A percentile compares a stretch with the other conserved stretches of the same genome.
These are phyloP conservation scores for Doryteuthis pealeii DNA, from an alignment of 1,140 invertebrate species.

Conservation along the genomic window DNA sequence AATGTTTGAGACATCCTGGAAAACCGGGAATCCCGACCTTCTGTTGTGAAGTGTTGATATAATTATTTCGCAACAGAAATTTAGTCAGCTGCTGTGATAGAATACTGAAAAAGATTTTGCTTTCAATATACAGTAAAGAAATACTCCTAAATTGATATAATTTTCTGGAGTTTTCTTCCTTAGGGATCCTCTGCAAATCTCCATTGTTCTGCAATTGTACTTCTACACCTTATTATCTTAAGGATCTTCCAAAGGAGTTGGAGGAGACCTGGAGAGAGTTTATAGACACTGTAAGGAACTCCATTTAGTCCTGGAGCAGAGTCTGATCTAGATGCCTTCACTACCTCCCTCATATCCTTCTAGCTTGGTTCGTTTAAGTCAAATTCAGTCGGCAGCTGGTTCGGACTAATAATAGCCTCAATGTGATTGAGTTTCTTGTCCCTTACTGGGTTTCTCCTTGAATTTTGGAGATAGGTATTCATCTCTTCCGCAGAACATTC, in stretches of 20 bases:
- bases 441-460: not conserved
- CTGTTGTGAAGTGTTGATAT: too few species aligned
- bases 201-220: not conserved
- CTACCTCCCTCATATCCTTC: not conserved
- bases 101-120: too few species aligned
- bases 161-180: not conserved
- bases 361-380: not conserved
- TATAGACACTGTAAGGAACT: not conserved
- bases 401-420: not conserved
- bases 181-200: not conserved
- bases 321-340: not conserved
- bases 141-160: not conserved
- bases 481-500: not conserved
- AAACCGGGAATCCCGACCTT: too few species aligned
- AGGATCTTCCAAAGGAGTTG: not conserved
- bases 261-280: not conserved
- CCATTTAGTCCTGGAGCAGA: not conserved
- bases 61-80: too few species aligned
- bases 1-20: too few species aligned
- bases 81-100: too few species aligned
- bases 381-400: not conserved
- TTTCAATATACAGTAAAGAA: too few species aligned
- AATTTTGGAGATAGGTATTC: not conserved
- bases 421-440: not conserved
- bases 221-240: not conserved